These are phyloP conservation scores for Orthonychiurus folsomi DNA, from an alignment of 2,888 invertebrate genomes.

Conservation along the genomic window DNA sequence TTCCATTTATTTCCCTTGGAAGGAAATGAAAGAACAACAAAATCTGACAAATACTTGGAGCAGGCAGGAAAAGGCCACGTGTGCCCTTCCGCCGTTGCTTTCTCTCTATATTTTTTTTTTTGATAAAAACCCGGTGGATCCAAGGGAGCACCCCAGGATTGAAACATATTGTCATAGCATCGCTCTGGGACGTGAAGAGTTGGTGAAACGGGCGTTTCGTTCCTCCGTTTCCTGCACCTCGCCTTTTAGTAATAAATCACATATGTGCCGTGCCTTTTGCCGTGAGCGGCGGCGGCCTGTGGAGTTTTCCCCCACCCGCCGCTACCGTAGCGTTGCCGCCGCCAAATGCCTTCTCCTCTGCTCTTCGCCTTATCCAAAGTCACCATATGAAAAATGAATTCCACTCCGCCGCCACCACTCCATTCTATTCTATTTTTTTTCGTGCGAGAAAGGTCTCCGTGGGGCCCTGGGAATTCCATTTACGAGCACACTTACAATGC, in stretches of 20 bases:
- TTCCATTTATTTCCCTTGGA: background rate
- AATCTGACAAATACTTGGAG: background rate
- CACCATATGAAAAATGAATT: conserved; percentile 17
- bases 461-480: background rate
- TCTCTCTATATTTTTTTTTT: background rate
- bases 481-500: background rate
- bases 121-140: conserved; percentile 1
- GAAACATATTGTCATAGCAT: conserved; percentile 23
- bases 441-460: background rate
- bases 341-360: too few species aligned
- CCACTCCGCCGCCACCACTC: conserved; percentile 13
- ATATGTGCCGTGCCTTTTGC: background rate
- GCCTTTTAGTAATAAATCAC: conserved; percentile 15
- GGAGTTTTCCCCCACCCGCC: background rate
- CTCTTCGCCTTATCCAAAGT: background rate
- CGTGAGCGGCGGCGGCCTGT: too few species aligned
- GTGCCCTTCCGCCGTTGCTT: background rate
- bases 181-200: conserved; percentile 19
- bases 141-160: conserved; percentile 11
- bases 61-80: background rate
- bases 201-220: too few species aligned
- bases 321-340: background rate
- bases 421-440: conserved; percentile 8
- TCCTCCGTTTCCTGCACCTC: conserved; percentile 2
- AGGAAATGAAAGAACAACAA: background rate